Evolutionary conservation across 1,140 invertebrate genomes (phyloP).

Genomic region (Leguminivora glycinivorella): DNA sequence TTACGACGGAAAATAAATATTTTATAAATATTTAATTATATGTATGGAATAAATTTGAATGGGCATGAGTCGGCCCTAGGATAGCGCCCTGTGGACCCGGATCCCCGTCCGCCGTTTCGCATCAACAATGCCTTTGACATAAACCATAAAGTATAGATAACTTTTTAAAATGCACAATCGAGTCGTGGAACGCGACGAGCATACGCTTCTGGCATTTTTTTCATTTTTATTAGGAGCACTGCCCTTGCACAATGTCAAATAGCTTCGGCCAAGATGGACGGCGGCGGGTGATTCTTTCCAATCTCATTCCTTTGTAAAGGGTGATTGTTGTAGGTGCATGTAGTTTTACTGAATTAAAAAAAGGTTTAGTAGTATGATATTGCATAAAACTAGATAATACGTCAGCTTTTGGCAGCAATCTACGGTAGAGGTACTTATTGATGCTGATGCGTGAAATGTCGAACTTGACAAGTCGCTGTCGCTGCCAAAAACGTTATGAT

Average conservation of each 20-base stretch:
- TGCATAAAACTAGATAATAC: too few species aligned
- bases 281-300: background rate
- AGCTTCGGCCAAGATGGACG: conserved; percentile 58
- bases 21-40: too few species aligned
- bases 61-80: background rate
- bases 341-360: background rate
- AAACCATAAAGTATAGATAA: conserved; percentile 18
- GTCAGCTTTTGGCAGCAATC: too few species aligned
- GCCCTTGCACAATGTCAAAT: conserved; percentile 78
- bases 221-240: conserved; percentile 78
- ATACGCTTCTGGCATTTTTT: conserved; percentile 57
- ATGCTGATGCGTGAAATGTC: too few species aligned
- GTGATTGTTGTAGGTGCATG: background rate
- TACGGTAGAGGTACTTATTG: too few species aligned
- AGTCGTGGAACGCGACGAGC: conserved; percentile 65
- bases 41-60: too few species aligned
- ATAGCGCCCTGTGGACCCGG: conserved; percentile 10
- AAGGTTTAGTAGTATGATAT: too few species aligned
- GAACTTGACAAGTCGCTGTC: too few species aligned
- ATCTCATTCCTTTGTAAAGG: background rate
- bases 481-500: too few species aligned
- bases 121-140: conserved; percentile 15
- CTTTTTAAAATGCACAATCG: conserved; percentile 69
- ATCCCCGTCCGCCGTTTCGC: background rate
- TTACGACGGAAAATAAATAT: too few species aligned